phyloP scores from a whole-genome alignment of 2,888 invertebrate genomes.

The Rugalucina vietnamica region DNA sequence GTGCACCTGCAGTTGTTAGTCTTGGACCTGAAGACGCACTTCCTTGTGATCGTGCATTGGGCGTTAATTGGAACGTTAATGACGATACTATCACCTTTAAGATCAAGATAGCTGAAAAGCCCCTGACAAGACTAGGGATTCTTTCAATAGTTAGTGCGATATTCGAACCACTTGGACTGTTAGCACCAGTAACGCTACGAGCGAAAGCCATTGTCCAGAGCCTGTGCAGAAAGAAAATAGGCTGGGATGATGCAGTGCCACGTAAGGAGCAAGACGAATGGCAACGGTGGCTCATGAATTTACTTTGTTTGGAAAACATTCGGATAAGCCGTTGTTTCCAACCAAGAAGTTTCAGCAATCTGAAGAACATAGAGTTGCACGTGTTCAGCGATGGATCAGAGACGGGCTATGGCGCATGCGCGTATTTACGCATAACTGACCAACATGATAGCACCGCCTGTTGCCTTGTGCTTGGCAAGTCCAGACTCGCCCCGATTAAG shows the following conservation, averaged over 20 bases:
- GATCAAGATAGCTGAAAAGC: background rate
- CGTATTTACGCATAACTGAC: background rate
- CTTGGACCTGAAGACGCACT: background rate
- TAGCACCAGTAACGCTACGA: background rate
- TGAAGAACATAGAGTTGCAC: background rate
- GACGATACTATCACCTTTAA: background rate
- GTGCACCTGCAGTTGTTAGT: conserved; percentile 14
- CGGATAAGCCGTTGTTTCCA: background rate
- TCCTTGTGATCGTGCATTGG: background rate
- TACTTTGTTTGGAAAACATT: background rate
- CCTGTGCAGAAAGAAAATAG: background rate
- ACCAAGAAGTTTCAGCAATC: background rate
- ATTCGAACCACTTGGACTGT: background rate
- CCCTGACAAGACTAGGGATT: background rate
- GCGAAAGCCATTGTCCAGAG: background rate
- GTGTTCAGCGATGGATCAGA: background rate
- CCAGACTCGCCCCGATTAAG: too few relatives aligned
- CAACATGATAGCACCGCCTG: background rate
- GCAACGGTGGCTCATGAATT: background rate
- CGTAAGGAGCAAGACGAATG: background rate
- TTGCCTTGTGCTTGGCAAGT: background rate
- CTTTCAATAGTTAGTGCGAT: background rate
- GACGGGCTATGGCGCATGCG: background rate
- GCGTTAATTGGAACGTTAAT: background rate
- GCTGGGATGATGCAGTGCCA: background rate